phyloP scores from a whole-genome alignment of 2,797 vertebrate species.

The Glossophaga mutica region DNA sequence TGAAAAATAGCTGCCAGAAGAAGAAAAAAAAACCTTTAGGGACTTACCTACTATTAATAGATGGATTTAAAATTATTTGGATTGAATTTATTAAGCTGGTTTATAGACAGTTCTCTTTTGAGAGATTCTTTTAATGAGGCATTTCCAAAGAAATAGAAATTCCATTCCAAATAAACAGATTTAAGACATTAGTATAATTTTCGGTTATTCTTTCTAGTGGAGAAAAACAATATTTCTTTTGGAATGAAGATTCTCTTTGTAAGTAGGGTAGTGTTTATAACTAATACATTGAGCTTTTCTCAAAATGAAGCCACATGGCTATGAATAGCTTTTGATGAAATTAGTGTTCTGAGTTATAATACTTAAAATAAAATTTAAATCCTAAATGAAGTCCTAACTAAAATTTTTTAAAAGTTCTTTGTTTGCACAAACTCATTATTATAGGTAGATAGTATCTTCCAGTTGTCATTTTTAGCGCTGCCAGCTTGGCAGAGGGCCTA shows the following conservation, averaged over 20 bases:
- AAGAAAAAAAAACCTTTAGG: conserved; percentile 2
- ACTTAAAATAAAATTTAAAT: background rate
- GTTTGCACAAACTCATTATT: background rate
- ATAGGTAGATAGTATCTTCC: background rate
- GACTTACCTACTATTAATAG: conserved; percentile 41
- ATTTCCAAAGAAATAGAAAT: conserved; percentile 39
- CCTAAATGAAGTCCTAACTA: background rate
- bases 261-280: background rate
- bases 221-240: background rate
- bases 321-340: conserved; percentile 6
- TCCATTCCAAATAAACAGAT: background rate
- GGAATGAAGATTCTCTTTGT: background rate
- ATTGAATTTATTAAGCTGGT: background rate
- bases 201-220: background rate
- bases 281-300: background rate
- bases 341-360: background rate
- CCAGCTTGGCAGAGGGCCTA: background rate
- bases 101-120: conserved; percentile 5
- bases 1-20: conserved; percentile 38
- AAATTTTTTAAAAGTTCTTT: background rate
- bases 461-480: background rate
- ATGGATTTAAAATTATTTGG: conserved; percentile 44
- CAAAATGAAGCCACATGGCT: background rate
- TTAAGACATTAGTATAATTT: conserved; percentile 31
- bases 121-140: background rate